Conservation (phyloP, 2,797 vertebrate genomes). For the Parauchenoglanis punctatus region DNA sequence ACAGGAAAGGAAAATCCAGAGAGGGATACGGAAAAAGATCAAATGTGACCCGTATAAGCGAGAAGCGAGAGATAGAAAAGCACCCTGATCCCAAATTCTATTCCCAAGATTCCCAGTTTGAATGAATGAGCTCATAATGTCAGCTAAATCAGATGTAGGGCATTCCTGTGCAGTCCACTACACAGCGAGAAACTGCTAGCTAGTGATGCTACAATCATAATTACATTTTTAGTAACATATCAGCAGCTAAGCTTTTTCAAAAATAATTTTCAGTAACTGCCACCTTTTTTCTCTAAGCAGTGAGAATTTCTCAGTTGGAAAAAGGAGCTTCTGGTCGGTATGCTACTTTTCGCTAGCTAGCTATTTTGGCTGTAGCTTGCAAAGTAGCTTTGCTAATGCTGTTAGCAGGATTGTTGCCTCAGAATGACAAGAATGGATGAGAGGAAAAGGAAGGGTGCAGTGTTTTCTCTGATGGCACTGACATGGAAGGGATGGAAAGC, state of each 20-base stretch:
- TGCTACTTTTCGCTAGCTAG: background rate
- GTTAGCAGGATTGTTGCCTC: background rate
- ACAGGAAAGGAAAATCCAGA: background rate
- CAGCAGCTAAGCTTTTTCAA: background rate
- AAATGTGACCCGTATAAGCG: conserved; percentile 22
- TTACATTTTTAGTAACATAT: background rate
- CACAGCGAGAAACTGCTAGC: background rate
- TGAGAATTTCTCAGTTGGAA: background rate
- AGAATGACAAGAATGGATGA: background rate
- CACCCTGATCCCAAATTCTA: background rate
- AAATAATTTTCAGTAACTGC: background rate
- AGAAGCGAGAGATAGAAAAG: background rate
- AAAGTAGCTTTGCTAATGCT: background rate
- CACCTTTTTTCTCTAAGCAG: background rate
- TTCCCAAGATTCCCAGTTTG: conserved; percentile 9
- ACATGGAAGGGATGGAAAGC: conserved; percentile 45
- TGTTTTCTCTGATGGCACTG: conserved; percentile 46
- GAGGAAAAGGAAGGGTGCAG: conserved; percentile 23
- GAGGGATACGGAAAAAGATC: conserved; percentile 3
- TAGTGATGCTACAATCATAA: background rate
- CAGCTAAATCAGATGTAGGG: conserved; percentile 8
- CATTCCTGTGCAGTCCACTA: conserved; percentile 11
- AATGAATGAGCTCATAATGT: conserved; percentile 7
- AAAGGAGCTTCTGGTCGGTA: background rate
- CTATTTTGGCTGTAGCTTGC: background rate